Conservation (phyloP, 2,113 vertebrate species). For the Eleginops maclovinus region DNA sequence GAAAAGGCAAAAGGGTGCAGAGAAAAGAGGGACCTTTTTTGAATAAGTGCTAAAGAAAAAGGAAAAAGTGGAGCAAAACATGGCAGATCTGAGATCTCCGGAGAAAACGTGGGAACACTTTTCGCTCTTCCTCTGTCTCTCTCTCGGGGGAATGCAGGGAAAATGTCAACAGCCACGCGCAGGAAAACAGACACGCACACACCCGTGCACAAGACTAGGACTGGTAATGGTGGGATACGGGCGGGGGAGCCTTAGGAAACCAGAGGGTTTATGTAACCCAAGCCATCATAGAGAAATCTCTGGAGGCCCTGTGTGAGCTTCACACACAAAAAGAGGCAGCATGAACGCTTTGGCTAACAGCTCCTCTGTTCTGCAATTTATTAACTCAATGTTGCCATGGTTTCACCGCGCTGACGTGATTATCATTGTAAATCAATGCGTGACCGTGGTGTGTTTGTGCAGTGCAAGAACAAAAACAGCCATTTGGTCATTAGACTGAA, state of each 20-base stretch:
- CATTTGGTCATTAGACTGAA: conserved; percentile 50
- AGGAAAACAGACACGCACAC: conserved; percentile 16
- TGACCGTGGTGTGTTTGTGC: conserved; percentile 32
- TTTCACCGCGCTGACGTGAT: conserved; percentile 67
- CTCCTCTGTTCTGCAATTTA: conserved; percentile 72
- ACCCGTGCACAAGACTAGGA: conserved; percentile 42
- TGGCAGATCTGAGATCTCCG: conserved; percentile 66
- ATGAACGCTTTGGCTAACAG: conserved; percentile 51
- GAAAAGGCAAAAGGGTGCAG: conserved; percentile 17
- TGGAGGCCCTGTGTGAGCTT: conserved; percentile 52
- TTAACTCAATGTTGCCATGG: conserved; percentile 78
- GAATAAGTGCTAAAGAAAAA: conserved; percentile 45
- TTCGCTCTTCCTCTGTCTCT: conserved; percentile 59
- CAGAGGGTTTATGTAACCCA: conserved; percentile 67
- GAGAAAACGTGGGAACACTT: conserved; percentile 75
- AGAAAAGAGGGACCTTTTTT: conserved; percentile 22
- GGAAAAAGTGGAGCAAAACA: conserved; percentile 61
- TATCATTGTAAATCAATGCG: conserved; percentile 61
- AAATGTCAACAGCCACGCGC: conserved; percentile 73
- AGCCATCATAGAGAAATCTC: conserved; percentile 66
- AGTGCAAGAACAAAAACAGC: conserved; percentile 15
- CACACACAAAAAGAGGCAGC: conserved; percentile 47
- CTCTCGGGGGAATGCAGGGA: conserved; percentile 61
- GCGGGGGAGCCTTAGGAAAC: conserved; percentile 30
- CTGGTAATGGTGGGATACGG: conserved; percentile 53